Conservation (phyloP, 2,888 invertebrate species). For the Laothoe populi region DNA sequence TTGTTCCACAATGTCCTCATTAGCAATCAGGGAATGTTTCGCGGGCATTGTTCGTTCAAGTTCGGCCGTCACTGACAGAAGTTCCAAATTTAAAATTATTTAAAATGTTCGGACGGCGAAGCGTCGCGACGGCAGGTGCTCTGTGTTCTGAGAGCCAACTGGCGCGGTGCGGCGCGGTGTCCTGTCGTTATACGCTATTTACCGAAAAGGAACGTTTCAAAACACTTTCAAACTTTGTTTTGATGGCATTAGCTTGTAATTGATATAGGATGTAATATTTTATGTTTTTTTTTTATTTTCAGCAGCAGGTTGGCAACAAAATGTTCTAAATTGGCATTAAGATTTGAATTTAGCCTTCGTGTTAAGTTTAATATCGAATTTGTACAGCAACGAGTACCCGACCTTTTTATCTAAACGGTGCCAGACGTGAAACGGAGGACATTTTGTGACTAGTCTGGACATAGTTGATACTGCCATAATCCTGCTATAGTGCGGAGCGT, state of each 20-base stretch:
- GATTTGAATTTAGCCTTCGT: not conserved
- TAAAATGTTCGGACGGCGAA: slow-evolving; percentile 56
- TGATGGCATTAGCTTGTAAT: slow-evolving; percentile 7
- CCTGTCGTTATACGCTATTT: slow-evolving; percentile 40
- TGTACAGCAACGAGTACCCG: no score
- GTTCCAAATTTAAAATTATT: slow-evolving; percentile 73
- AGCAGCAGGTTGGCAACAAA: not conserved
- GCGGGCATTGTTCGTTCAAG: slow-evolving; percentile 71
- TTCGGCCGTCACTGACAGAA: slow-evolving; percentile 72
- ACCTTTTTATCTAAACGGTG: no score
- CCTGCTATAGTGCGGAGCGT: no score
- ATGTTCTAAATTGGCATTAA: not conserved
- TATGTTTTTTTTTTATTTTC: slow-evolving; percentile 9
- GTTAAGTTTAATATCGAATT: not conserved
- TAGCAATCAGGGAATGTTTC: slow-evolving; percentile 79
- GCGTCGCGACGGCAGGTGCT: slow-evolving; percentile 59
- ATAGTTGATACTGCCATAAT: no score
- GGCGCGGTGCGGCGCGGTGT: slow-evolving; percentile 33
- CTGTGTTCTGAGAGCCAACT: slow-evolving; percentile 20
- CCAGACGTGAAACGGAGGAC: no score
- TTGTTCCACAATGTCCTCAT: slow-evolving; percentile 77
- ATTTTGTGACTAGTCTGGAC: no score
- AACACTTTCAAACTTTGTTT: slow-evolving; percentile 32
- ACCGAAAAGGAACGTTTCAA: slow-evolving; percentile 27
- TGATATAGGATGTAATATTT: slow-evolving; percentile 8